Evolutionary conservation across 2,113 vertebrate genomes (phyloP), one percentile per base, ranked within the genome.

Genomic region (Heterotilapia buettikoferi): DNA sequence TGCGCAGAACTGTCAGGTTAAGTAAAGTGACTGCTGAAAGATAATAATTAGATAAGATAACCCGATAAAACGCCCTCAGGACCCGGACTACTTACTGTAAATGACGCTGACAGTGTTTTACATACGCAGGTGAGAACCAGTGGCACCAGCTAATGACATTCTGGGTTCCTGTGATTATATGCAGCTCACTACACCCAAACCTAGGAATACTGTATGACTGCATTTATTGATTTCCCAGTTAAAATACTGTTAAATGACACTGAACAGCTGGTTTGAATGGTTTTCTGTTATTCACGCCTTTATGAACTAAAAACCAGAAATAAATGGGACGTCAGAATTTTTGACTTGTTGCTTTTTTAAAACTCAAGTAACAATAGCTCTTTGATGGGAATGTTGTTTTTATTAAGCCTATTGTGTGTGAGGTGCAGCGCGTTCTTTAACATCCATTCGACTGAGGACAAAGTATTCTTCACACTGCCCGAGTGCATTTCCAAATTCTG

Each of bases 211-310:
- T 93, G 92, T 94, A 93, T 88, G 89, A 87, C 90, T 89, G 88
- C 93, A 82, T 86, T 95, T 96, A 96, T 97, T 68, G 85, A 97
- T 96, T 93, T 95, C 57, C 66, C 86, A 91, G 94, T 94, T 93
- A 89, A 63, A 87, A 88, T 89, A 90, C 89, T 19, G 71, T 90
- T 91, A 82, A 95, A 95, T 95, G 95, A 95, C 86, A 45, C 21
- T 26, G 45, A 50, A 50, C 4, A 12, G 24, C 71, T 78, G 71
- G 14, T 50, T 50, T 78, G 14, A 18, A 50, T n/a, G 9, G 16
- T 31, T 31, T 50, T 78, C 9, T 50, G 10, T 78, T 50, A 50
- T 50, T 78, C 26, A 50, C 1, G 3, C 24, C 9, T 50, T 50
- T 50, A 50, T 9, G 16, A 47, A 50, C 43, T 50, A 31, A 50